Conservation (phyloP, 2,113 vertebrate genomes). For the Grantiella picta region DNA sequence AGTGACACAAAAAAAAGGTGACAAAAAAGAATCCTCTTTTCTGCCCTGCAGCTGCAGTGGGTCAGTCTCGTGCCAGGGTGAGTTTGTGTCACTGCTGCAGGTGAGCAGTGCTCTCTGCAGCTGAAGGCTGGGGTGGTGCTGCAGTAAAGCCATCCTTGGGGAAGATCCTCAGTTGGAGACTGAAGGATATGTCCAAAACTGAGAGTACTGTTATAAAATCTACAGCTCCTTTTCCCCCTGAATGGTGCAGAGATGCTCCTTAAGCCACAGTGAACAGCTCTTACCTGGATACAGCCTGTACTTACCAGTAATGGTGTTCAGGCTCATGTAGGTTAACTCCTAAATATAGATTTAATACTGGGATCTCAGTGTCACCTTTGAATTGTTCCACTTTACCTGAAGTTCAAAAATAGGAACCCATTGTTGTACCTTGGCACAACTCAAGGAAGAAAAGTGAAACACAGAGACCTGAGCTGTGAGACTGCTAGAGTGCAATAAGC, state of each 20-base stretch:
- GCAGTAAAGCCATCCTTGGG: not conserved
- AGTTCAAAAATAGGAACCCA: not conserved
- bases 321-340: not conserved
- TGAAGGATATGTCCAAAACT: not conserved
- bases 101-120: not conserved
- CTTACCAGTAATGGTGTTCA: not conserved
- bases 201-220: not conserved
- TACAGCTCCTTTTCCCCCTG: not conserved
- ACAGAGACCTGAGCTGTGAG: not conserved
- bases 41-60: not conserved
- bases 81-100: not conserved
- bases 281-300: not conserved
- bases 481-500: not conserved
- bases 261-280: not conserved
- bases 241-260: not conserved
- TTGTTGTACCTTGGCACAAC: not conserved
- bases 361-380: not conserved
- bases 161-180: not conserved
- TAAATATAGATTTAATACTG: not conserved
- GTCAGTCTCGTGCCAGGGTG: not conserved
- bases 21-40: not conserved
- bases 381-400: not conserved
- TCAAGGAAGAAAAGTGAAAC: not conserved
- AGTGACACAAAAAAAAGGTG: not conserved
- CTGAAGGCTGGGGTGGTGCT: not conserved